phyloP scores from a whole-genome alignment of 2,797 vertebrate species.

The Phrynocephalus guinanensis region DNA sequence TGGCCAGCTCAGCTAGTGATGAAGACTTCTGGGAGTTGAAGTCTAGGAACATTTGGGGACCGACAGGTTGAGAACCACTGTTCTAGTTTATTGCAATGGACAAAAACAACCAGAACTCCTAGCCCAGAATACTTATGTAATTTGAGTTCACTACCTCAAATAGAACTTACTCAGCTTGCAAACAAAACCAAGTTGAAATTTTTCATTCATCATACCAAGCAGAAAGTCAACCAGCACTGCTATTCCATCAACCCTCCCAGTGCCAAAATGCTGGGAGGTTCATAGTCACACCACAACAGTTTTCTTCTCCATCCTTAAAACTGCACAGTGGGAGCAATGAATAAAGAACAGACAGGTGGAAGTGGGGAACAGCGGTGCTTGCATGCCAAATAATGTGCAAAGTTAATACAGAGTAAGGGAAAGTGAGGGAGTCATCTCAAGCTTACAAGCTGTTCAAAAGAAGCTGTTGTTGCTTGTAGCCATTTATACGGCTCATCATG shows the following conservation, averaged over 20 bases:
- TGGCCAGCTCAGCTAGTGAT: too few species aligned
- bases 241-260: conserved; percentile 6
- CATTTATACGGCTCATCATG: neutral
- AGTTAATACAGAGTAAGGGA: neutral
- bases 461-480: neutral
- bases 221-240: neutral
- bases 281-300: neutral
- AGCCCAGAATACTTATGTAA: neutral
- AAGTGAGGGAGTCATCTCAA: neutral
- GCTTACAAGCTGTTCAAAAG: neutral
- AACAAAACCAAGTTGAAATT: neutral
- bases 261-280: conserved; percentile 15
- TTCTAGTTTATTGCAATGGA: neutral
- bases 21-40: too few species aligned
- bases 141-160: neutral
- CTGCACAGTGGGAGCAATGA: neutral
- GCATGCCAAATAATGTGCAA: neutral
- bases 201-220: neutral
- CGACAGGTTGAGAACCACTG: too few species aligned
- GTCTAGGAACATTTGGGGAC: too few species aligned
- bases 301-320: neutral
- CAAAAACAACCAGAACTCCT: neutral
- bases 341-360: neutral
- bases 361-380: too few species aligned
- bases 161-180: neutral